Evolutionary conservation across 92 coral and sea anemone species (phyloP).

Genomic region (Phenganax stokvisi): DNA sequence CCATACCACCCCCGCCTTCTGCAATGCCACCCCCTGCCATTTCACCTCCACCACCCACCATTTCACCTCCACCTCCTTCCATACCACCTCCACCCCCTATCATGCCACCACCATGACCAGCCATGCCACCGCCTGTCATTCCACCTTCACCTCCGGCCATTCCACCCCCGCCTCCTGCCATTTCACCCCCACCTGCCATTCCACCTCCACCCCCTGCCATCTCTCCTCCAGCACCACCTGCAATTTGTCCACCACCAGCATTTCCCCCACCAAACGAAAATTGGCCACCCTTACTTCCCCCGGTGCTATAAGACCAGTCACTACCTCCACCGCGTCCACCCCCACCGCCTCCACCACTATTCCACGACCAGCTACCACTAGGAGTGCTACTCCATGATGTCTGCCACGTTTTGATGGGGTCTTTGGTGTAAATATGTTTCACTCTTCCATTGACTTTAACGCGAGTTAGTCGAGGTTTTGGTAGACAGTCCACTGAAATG

Average conservation of each 20-base stretch:
- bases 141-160: neutral
- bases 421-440: neutral
- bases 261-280: neutral
- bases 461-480: conserved; percentile 4
- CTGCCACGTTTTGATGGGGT: neutral
- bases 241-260: neutral
- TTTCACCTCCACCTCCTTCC: neutral
- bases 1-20: neutral
- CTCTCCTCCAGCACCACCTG: conserved; percentile 10
- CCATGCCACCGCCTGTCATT: neutral
- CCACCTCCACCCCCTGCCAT: neutral
- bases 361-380: neutral
- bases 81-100: neutral
- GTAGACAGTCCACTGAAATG: neutral
- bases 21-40: neutral
- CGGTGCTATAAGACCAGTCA: neutral
- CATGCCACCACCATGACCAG: neutral
- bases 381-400: neutral
- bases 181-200: neutral
- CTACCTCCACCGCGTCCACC: neutral
- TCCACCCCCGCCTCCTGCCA: neutral
- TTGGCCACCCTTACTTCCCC: conserved; percentile 6
- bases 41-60: neutral
- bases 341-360: neutral
- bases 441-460: conserved; percentile 7